phyloP scores from a whole-genome alignment of 2,888 invertebrate genomes.

The Philaethria dido region DNA sequence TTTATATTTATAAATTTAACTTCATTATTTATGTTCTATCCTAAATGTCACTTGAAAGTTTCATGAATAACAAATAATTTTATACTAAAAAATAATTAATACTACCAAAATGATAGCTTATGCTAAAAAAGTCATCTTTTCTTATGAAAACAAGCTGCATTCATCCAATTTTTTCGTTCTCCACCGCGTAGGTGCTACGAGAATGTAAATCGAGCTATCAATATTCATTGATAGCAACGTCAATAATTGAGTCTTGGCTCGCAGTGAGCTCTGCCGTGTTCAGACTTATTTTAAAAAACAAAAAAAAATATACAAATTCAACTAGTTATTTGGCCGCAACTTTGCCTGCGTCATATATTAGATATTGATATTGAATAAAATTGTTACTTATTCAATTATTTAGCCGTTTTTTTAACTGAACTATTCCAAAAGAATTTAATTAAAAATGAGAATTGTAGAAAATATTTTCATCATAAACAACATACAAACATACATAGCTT shows the following conservation, averaged over 20 bases:
- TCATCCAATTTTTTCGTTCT: slow-evolving; percentile 43
- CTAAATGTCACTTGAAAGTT: too few species aligned
- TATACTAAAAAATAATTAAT: neutral
- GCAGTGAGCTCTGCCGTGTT: slow-evolving; percentile 10
- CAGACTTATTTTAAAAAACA: slow-evolving; percentile 18
- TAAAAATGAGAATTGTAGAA: neutral
- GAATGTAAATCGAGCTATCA: slow-evolving; percentile 72
- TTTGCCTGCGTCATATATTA: neutral
- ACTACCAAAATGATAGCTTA: neutral
- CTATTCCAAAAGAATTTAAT: too few species aligned
- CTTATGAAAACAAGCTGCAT: slow-evolving; percentile 32
- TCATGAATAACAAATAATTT: neutral
- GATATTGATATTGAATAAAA: neutral
- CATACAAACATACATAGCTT: too few species aligned
- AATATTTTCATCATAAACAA: neutral
- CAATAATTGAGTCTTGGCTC: slow-evolving; percentile 71
- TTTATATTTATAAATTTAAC: too few species aligned
- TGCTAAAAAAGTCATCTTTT: neutral
- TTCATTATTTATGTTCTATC: too few species aligned
- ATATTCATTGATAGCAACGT: slow-evolving; percentile 70
- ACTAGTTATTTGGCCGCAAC: neutral
- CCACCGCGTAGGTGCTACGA: slow-evolving; percentile 54
- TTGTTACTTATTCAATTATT: neutral
- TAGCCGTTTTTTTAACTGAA: too few species aligned
- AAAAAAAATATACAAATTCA: neutral